Evolutionary conservation across 2,888 invertebrate genomes (phyloP), one percentile per base, ranked within the genome.

Genomic region (Tridacna crocea): DNA sequence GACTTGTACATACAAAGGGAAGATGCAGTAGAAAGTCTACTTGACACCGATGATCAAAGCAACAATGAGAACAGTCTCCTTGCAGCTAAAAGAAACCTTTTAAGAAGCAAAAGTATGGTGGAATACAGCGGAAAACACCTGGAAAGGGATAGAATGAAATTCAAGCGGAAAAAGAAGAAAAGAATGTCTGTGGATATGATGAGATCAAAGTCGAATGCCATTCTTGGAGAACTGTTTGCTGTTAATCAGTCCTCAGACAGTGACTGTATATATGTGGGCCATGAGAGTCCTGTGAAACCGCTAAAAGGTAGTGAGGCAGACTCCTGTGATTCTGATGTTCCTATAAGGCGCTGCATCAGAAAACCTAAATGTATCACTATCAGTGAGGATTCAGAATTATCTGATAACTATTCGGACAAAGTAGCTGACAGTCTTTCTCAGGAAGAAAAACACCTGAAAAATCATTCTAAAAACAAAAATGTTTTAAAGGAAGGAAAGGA

Each of bases 211-310:
- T 63, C 76, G n/a, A 58, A 66, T 48, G 77, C 36, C 24, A 77
- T 80, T 1, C 77, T 80, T 36, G 80, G 80, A 0, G 80, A 73
- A 27, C 63, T 80, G 0, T 80, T 80, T 66, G 13, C 80, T 0
- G 75, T 75, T 4, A 77, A 70, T 58, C 26, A 60, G 27, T 77
- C 77, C 3, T 72, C 72, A 24, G 77, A 77, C 66, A 66, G 75
- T 51, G 66, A 75, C 51, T 51, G 66, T 24, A 26, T 65, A 26
- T 27, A 17, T 65, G 13, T 27, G 0, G 65, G 8, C 24, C 27
- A 27, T 26, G 65, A 65, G 26, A 65, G 8, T 65, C 65, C 65
- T 26, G 26, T 24, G 6, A 65, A 17, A 27, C 22, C 6, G 27
- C 27, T 8, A 15, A 26, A 61, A 19, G 13, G 61, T 24, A n/a